Base-by-base conservation (phyloP, 1,140 invertebrate species). In the Thaumetopoea pityocampa region DNA sequence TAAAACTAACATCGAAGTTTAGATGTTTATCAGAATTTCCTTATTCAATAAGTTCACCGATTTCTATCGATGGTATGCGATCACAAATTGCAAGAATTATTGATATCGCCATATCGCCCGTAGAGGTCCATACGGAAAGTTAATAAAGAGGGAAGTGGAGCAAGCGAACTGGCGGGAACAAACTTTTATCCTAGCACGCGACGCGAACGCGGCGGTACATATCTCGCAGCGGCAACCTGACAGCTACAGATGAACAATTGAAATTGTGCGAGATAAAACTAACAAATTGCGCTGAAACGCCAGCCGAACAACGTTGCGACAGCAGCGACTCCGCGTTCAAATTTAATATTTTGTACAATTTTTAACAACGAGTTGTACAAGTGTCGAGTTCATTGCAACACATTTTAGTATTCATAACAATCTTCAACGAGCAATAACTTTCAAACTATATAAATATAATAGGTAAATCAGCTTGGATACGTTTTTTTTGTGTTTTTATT, bases 201-300 rank as follows among this genome's bases (percentile, higher is more conserved):
- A 57, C 55, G 53, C 51, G 53, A 58, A 63, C 64, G 71, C 65
- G 68, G 67, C 73, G 74, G 79, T 79, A 79, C 78, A 79, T 82
- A 82, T 82, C 74, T 82, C 55, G 65, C 66, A 62, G 58, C 69
- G 68, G 59, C 61, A 67, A 55, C 74, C 74, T 78, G 78, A 82
- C 78, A 79, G 78, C 72, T 77, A 70, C 78, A 82, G 72, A 82
- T 82, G 74, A 82, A 82, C 79, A 82, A 82, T 82, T 82, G 78
- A 82, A 82, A 82, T 82, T 79, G 78, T 79, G 68, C 62, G 78
- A 79, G 78, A 82, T 82, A 82, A 79, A 82, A 79, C 71, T 71
- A 77, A 70, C 67, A 67, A 74, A 77, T 71, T 68, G 67, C 43
- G 61, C 67, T 64, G 60, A 64, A 67, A 37, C 37, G 48, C 51